Base-by-base conservation (phyloP, 2,113 vertebrate species). In the Pedionomus torquatus region DNA sequence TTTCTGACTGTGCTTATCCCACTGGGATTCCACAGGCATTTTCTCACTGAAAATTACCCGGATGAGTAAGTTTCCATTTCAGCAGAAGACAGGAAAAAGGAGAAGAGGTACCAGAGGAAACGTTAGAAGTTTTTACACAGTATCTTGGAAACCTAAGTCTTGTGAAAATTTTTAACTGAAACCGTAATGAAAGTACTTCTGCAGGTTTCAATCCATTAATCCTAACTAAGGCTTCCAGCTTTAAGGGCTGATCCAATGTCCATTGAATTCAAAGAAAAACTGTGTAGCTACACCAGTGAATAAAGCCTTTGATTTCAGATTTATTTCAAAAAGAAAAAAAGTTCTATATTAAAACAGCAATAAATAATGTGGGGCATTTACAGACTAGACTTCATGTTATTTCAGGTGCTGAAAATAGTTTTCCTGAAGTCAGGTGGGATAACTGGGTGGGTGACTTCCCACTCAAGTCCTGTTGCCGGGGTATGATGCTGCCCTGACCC, bases 251-350 rank as follows among this genome's bases (percentile, higher is more conserved):
- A 92, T 41, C 37, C 71, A 44, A 10, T 1, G 12, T 33, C 61
- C 28, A 10, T 0, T 31, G 83, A 66, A 63, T 58, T 85, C 21
- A 57, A 76, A 80, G 61, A 14, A 43, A 83, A 87, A 60, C 1
- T 0, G 3, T 7, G 39, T 11, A 3, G 2, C 49, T 49, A 43
- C 0, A 0, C 18, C 78, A 51, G 52, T 4, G 20, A 66, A 64
- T 24, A 75, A 79, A 87, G 35, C 74, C 65, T 82, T 46, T 41
- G 81, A 51, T 48, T 93, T 68, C 74, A 63, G 78, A 71, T 30
- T 68, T 48, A 46, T 68, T 81, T 91, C 7, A 65, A 39, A 79
- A 68, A 48, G 37, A 75, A 79, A 68, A 79, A 85, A 43, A 11
- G 30, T 57, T 55, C 63, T 57, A 4, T 21, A 76, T 41, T 24